Evolutionary conservation across 2,797 vertebrate genomes (phyloP).

Genomic region (Balearica regulorum): DNA sequence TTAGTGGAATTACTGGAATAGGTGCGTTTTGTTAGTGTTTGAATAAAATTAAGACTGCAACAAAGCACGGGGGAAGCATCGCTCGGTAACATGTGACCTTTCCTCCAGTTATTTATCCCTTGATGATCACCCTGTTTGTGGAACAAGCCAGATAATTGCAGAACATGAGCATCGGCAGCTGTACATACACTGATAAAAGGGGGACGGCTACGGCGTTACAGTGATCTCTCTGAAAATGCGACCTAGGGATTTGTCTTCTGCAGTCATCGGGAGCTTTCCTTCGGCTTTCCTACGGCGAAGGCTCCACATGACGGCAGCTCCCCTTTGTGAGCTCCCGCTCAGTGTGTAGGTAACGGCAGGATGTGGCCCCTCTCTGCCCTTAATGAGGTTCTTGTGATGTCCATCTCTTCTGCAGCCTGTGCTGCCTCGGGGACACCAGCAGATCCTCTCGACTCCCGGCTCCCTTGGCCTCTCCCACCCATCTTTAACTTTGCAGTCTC

Average conservation of each 20-base stretch:
- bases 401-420: not conserved
- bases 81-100: slow-evolving; percentile 37
- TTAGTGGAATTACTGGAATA: slow-evolving; percentile 36
- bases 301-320: slow-evolving; percentile 72
- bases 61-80: not conserved
- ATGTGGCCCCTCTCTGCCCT: not conserved
- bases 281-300: slow-evolving; percentile 73
- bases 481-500: not conserved
- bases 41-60: slow-evolving; percentile 14
- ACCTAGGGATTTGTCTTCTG: slow-evolving; percentile 65
- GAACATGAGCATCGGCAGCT: slow-evolving; percentile 72
- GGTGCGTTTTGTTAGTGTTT: slow-evolving; percentile 25
- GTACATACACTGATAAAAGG: slow-evolving; percentile 55
- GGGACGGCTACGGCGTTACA: not conserved
- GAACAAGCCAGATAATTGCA: slow-evolving; percentile 56
- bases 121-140: slow-evolving; percentile 55
- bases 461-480: not conserved
- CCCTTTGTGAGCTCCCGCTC: slow-evolving; percentile 63
- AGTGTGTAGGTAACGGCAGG: not conserved
- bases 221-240: slow-evolving; percentile 17
- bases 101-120: slow-evolving; percentile 30
- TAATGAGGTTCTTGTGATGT: not conserved
- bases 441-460: not conserved
- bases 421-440: not conserved
- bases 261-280: slow-evolving; percentile 75